phyloP scores from a whole-genome alignment of 2,797 vertebrate genomes.

The Manis pentadactyla region DNA sequence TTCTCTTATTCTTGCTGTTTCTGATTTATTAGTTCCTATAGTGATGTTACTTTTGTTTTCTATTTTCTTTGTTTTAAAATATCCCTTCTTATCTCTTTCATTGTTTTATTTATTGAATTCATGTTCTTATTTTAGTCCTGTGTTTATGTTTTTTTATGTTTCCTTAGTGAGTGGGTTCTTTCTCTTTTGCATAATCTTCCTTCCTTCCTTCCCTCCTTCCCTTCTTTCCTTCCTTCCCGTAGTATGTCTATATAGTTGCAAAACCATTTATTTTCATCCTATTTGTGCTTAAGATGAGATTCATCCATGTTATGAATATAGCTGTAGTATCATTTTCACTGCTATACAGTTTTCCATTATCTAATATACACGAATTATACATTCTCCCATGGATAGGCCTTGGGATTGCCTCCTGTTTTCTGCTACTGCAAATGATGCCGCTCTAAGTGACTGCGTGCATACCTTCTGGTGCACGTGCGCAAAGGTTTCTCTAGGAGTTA shows the following conservation, averaged over 20 bases:
- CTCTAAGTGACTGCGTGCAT: rapidly evolving
- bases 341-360: background rate
- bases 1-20: background rate
- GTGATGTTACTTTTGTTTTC: background rate
- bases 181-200: background rate
- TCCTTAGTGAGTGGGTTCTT: background rate
- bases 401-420: background rate
- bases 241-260: background rate
- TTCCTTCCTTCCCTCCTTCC: too few relatives aligned
- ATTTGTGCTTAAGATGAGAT: background rate
- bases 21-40: background rate
- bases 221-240: background rate
- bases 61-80: background rate
- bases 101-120: background rate
- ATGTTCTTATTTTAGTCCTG: background rate
- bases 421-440: rapidly evolving
- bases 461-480: background rate
- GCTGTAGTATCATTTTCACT: rapidly evolving
- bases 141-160: background rate
- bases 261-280: background rate
- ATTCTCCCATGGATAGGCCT: rapidly evolving
- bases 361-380: rapidly evolving
- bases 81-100: background rate
- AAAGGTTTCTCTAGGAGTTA: background rate
- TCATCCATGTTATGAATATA: rapidly evolving